phyloP scores from a whole-genome alignment of 2,797 vertebrate genomes.

The Antrozous pallidus region DNA sequence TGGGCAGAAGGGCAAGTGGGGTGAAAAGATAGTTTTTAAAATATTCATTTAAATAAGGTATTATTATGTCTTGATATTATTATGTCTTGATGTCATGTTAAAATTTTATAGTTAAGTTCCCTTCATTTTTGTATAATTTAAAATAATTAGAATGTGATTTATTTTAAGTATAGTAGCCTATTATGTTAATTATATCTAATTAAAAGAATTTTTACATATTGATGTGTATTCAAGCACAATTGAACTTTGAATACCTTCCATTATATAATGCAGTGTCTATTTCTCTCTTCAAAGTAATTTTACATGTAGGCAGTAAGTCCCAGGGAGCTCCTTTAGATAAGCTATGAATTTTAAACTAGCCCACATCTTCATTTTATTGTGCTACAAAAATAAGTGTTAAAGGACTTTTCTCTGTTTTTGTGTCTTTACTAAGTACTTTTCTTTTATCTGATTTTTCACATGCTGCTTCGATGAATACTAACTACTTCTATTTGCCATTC shows the following conservation, averaged over 20 bases:
- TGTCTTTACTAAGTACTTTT: conserved; percentile 59
- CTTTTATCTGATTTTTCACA: conserved; percentile 70
- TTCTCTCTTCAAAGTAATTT: conserved; percentile 67
- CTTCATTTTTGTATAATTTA: conserved; percentile 56
- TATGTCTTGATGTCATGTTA: conserved; percentile 61
- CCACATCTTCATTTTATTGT: conserved; percentile 69
- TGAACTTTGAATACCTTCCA: conserved; percentile 51
- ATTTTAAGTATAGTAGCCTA: conserved; percentile 75
- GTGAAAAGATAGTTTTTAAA: conserved; percentile 54
- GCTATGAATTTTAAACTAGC: conserved; percentile 70
- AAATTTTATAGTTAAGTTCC: conserved; percentile 61
- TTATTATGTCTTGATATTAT: conserved; percentile 48
- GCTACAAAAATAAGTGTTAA: conserved; percentile 65
- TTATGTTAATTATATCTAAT: conserved; percentile 76
- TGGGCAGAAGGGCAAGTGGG: conserved; percentile 18
- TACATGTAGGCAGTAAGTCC: conserved; percentile 54
- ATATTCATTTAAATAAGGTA: conserved; percentile 43
- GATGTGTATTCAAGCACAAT: conserved; percentile 61
- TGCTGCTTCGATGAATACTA: conserved; percentile 66
- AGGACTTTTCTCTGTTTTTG: conserved; percentile 51
- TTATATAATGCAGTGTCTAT: conserved; percentile 52
- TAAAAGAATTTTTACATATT: conserved; percentile 70
- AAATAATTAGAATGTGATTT: conserved; percentile 61
- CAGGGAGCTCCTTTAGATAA: conserved; percentile 59
- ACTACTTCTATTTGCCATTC: conserved; percentile 53